Evolutionary conservation across 23 tunicate species (phyloP).

Genomic region (Phallusia fumigata): DNA sequence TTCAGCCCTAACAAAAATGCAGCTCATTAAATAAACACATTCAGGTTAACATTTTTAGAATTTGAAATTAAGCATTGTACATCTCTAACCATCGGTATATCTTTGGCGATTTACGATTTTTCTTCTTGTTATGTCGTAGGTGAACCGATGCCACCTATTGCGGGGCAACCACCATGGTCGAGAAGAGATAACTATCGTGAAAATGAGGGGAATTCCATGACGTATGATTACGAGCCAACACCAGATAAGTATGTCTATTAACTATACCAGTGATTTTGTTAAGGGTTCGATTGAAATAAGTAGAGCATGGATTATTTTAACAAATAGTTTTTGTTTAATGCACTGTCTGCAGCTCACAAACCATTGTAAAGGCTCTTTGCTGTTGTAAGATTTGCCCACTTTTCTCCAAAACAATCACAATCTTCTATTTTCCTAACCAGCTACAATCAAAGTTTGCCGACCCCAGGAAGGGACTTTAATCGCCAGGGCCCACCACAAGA

Average conservation of each 20-base stretch:
- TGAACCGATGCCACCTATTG: neutral
- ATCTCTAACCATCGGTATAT: neutral
- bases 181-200: neutral
- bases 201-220: neutral
- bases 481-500: slow-evolving; percentile 18
- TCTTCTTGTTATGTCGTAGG: neutral
- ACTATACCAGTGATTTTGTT: neutral
- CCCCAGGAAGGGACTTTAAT: neutral
- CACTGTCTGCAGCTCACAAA: too few species aligned
- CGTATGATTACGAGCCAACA: neutral
- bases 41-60: neutral
- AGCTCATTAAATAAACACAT: too few species aligned
- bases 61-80: neutral
- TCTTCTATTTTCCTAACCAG: too few species aligned
- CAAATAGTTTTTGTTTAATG: too few species aligned
- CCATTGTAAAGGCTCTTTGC: too few species aligned
- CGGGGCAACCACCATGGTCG: slow-evolving; percentile 35
- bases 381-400: too few species aligned
- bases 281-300: too few species aligned
- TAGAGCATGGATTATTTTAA: too few species aligned
- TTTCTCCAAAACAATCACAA: too few species aligned
- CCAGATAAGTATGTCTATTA: neutral
- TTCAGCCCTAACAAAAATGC: neutral
- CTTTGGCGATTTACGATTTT: neutral
- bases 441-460: neutral